A percentile compares a stretch with the other conserved stretches of the same genome.
phyloP scores from a whole-genome alignment of 2,888 invertebrate species.

The Microchrysa polita region DNA sequence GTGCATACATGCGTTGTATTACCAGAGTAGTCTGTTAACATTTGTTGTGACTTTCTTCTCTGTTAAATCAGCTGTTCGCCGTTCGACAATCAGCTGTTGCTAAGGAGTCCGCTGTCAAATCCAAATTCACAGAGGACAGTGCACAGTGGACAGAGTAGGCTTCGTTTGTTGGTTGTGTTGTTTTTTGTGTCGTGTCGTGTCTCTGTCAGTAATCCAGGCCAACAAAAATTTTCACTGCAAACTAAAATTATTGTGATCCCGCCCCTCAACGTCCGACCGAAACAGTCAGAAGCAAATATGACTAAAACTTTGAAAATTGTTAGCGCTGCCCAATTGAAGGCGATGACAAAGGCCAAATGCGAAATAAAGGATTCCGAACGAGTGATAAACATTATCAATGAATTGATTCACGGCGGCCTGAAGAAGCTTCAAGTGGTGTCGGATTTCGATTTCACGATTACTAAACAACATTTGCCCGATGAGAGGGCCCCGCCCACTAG shows the following conservation, averaged over 20 bases:
- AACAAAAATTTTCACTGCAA: too few species aligned
- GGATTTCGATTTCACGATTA: conserved; percentile 86
- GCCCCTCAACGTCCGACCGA: too few species aligned
- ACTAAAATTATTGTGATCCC: not conserved
- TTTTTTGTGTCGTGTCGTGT: not conserved
- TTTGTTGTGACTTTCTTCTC: not conserved
- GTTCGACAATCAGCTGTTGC: too few species aligned
- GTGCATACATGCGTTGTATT: not conserved
- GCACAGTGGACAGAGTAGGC: too few species aligned
- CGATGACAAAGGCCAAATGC: conserved; percentile 51
- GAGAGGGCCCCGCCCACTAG: conserved; percentile 77
- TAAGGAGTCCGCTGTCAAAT: too few species aligned
- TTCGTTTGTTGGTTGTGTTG: not conserved
- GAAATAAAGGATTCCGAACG: conserved; percentile 66
- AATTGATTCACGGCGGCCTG: conserved; percentile 68
- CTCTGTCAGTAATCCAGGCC: too few species aligned
- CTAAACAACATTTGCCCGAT: conserved; percentile 74
- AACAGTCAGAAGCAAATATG: not conserved
- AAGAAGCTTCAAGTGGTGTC: conserved; percentile 79
- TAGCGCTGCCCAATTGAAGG: conserved; percentile 9
- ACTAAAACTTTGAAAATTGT: conserved; percentile 31
- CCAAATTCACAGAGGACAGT: too few species aligned
- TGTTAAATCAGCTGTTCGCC: conserved; percentile 11
- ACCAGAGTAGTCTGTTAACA: too few species aligned
- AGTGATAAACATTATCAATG: conserved; percentile 69